These are phyloP conservation scores for Asobara japonica DNA, from an alignment of 1,140 invertebrate genomes.

Conservation along the genomic window DNA sequence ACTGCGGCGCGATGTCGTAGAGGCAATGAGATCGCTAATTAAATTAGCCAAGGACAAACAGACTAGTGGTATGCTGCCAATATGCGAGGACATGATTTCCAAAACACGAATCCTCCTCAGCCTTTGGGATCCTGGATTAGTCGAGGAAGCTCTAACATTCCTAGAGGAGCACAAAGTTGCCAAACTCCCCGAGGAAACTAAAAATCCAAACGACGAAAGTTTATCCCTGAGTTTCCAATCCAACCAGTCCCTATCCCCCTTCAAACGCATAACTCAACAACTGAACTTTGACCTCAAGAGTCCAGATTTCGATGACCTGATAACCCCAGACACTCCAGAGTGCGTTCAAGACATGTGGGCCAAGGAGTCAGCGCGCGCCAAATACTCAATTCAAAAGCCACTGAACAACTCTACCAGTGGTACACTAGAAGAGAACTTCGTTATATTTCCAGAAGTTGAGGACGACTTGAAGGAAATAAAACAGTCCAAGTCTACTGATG, in stretches of 20 bases:
- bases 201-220: conserved; percentile 44
- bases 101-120: conserved; percentile 81
- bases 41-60: conserved; percentile 77
- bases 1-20: conserved; percentile 79
- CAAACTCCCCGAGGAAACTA: conserved; percentile 57
- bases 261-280: conserved; percentile 81
- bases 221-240: conserved; percentile 46
- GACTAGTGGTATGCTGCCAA: conserved; percentile 77
- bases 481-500: conserved; percentile 21
- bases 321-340: conserved; percentile 73
- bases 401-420: conserved; percentile 41
- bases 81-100: conserved; percentile 81
- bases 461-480: conserved; percentile 49
- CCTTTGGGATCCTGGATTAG: conserved; percentile 83
- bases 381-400: conserved; percentile 45
- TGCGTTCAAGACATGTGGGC: conserved; percentile 71
- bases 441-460: conserved; percentile 63
- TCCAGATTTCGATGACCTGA: conserved; percentile 78
- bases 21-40: conserved; percentile 80
- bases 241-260: conserved; percentile 73
- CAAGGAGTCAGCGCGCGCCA: conserved; percentile 54
- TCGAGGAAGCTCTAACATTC: conserved; percentile 85
- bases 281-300: conserved; percentile 76
- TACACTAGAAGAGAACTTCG: conserved; percentile 56
- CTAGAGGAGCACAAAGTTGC: conserved; percentile 79